phyloP scores from a whole-genome alignment of 2,113 vertebrate species.

The Asarcornis scutulata region DNA sequence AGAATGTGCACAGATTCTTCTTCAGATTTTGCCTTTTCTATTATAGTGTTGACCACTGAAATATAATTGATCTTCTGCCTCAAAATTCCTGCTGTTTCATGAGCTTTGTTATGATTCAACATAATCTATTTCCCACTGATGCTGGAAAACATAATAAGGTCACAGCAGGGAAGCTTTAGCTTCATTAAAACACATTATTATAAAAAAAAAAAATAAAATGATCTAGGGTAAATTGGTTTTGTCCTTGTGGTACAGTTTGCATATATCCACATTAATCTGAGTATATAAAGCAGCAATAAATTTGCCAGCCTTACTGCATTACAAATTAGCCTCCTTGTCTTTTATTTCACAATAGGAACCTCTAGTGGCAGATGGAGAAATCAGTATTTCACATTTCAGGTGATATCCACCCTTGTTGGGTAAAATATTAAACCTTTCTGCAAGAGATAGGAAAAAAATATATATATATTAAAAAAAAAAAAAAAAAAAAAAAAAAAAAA shows the following conservation, averaged over 20 bases:
- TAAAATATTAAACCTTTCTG: not conserved
- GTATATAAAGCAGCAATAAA: conserved; percentile 69
- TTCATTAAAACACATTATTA: conserved; percentile 81
- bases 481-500: not conserved
- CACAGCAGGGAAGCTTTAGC: conserved; percentile 78
- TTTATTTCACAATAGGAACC: conserved; percentile 65
- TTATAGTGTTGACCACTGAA: conserved; percentile 64
- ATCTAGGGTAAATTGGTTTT: conserved; percentile 76
- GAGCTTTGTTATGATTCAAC: conserved; percentile 68
- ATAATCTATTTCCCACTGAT: conserved; percentile 75
- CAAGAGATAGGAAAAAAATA: not conserved
- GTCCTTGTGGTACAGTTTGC: conserved; percentile 73
- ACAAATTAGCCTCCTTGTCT: conserved; percentile 53
- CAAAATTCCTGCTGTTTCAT: conserved; percentile 78
- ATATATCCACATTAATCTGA: conserved; percentile 74
- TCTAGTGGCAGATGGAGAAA: conserved; percentile 54
- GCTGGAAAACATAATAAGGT: conserved; percentile 79
- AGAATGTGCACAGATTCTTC: not conserved
- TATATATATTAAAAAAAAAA: not conserved
- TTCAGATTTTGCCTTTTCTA: not conserved
- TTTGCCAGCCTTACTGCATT: conserved; percentile 29
- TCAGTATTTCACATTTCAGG: not conserved
- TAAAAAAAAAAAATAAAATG: conserved; percentile 75
- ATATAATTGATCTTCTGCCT: conserved; percentile 72
- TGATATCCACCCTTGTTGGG: not conserved